These are phyloP conservation scores for Pluvialis apricaria DNA, from an alignment of 2,113 vertebrate species.

Conservation along the genomic window DNA sequence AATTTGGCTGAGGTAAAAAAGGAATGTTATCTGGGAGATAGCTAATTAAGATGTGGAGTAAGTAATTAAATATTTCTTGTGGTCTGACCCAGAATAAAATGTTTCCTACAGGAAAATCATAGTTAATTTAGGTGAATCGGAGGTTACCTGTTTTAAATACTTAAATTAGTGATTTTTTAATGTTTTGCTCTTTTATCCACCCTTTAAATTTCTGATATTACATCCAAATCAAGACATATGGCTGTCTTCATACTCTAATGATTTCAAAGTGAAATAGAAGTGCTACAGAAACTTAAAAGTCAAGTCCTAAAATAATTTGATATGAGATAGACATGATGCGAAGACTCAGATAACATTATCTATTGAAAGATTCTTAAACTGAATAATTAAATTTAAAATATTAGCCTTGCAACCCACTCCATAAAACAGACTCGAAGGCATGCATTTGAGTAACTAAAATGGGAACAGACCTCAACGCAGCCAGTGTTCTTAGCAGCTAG, in stretches of 20 bases:
- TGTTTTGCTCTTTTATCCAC: background rate
- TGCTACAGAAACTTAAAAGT: background rate
- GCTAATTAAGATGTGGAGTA: background rate
- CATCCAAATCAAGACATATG: background rate
- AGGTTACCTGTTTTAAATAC: rapidly evolving
- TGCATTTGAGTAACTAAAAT: background rate
- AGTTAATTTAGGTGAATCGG: background rate
- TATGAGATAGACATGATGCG: background rate
- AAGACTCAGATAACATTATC: background rate
- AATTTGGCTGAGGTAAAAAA: background rate
- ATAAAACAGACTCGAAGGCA: background rate
- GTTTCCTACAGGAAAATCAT: background rate
- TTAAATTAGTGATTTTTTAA: background rate
- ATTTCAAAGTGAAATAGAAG: background rate
- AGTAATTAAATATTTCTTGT: background rate
- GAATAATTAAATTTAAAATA: background rate
- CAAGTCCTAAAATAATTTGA: background rate
- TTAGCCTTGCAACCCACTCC: background rate
- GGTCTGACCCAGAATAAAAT: background rate
- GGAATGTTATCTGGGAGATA: background rate
- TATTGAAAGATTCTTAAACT: background rate
- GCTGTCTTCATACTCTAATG: background rate
- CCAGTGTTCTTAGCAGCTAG: background rate
- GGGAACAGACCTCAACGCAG: background rate
- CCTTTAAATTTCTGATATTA: background rate